phyloP scores from a whole-genome alignment of 2,888 invertebrate species.

The Lepidochrysops patricia region DNA sequence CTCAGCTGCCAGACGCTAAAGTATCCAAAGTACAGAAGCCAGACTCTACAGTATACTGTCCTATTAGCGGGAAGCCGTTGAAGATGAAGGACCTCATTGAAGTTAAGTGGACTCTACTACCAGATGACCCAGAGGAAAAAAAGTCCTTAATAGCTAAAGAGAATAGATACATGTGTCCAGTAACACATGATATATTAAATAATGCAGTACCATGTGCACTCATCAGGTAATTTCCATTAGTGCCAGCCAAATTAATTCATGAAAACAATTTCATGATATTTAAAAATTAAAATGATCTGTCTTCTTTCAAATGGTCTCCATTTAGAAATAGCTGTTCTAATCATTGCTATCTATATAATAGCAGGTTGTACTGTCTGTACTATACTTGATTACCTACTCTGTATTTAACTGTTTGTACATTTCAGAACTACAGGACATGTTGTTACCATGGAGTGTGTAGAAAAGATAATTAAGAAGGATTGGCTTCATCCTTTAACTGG shows the following conservation, averaged over 20 bases:
- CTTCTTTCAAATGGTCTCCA: no score
- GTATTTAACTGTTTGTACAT: background rate
- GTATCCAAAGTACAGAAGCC: slow-evolving; percentile 69
- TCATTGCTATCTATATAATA: no score
- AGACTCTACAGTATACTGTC: slow-evolving; percentile 56
- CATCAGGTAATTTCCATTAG: slow-evolving; percentile 66
- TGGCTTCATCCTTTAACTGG: slow-evolving; percentile 96
- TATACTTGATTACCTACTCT: no score
- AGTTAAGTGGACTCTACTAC: slow-evolving; percentile 93
- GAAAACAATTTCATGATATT: no score
- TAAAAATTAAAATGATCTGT: no score
- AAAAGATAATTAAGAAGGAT: slow-evolving; percentile 96
- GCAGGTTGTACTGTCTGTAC: no score
- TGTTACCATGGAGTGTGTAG: slow-evolving; percentile 96
- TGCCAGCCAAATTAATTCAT: no score
- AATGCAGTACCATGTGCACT: slow-evolving; percentile 97
- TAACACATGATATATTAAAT: slow-evolving; percentile 95
- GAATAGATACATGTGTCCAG: slow-evolving; percentile 97
- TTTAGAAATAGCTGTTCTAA: no score
- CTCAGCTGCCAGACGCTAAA: slow-evolving; percentile 91
- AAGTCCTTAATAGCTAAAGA: slow-evolving; percentile 90
- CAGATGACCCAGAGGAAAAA: slow-evolving; percentile 90
- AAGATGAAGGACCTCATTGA: slow-evolving; percentile 94
- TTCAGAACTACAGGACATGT: slow-evolving; percentile 88
- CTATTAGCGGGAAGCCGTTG: slow-evolving; percentile 79